phyloP scores from a whole-genome alignment of 2,888 invertebrate genomes.

The Pyrrhia umbra region DNA sequence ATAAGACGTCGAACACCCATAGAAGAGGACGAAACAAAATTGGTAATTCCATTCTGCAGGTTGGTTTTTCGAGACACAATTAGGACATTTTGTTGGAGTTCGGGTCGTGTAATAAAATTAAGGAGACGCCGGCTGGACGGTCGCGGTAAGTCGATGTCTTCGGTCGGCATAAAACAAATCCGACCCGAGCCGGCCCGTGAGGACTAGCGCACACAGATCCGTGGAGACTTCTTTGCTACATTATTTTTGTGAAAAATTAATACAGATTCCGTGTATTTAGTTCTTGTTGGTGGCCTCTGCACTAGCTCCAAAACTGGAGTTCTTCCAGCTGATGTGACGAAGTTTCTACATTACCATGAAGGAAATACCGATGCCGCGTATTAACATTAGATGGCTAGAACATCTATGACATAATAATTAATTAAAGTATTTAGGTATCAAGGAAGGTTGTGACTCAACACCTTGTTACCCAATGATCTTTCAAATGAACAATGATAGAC shows the following conservation, averaged over 20 bases:
- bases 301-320: neutral
- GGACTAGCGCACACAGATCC: constrained; percentile 58
- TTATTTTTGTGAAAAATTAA: constrained; percentile 22
- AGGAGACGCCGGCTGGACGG: constrained; percentile 84
- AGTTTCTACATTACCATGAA: too few species aligned
- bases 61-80: constrained; percentile 87
- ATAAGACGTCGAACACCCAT: constrained; percentile 58
- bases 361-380: too few species aligned
- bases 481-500: too few species aligned
- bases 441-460: too few species aligned
- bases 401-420: too few species aligned
- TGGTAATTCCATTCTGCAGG: constrained; percentile 81
- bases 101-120: constrained; percentile 89
- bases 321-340: neutral
- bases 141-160: constrained; percentile 86
- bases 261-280: neutral
- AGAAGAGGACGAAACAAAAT: constrained; percentile 73
- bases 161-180: constrained; percentile 88
- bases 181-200: constrained; percentile 76
- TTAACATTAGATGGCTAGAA: too few species aligned
- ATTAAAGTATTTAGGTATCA: too few species aligned
- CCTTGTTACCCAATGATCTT: too few species aligned
- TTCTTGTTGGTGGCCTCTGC: neutral
- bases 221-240: constrained; percentile 67
- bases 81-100: constrained; percentile 84